Evolutionary conservation across 1,140 invertebrate species (phyloP).

Genomic region (Thaumetopoea pityocampa): DNA sequence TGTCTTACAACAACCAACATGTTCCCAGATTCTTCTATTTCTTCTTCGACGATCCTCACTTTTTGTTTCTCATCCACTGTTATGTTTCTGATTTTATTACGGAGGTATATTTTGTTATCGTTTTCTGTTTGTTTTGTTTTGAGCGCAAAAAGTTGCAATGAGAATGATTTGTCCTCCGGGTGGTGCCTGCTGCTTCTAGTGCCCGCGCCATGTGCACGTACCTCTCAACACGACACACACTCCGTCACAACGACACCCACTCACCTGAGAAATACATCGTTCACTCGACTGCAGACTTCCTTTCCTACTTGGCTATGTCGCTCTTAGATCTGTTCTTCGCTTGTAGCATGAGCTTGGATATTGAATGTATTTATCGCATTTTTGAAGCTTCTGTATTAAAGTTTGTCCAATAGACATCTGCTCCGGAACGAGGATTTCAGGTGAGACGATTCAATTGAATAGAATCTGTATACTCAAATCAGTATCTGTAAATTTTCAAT

Average conservation of each 20-base stretch:
- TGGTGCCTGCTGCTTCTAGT: slow-evolving; percentile 18
- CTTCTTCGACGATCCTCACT: no score
- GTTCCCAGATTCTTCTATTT: no score
- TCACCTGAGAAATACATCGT: slow-evolving; percentile 12
- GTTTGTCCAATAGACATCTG: slow-evolving; percentile 27
- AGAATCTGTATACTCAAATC: no score
- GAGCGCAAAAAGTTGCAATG: background rate
- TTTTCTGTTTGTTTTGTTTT: no score
- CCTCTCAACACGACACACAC: slow-evolving; percentile 13
- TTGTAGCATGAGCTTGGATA: slow-evolving; percentile 34
- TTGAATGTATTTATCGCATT: slow-evolving; percentile 17
- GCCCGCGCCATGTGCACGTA: slow-evolving; percentile 16
- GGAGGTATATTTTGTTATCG: no score
- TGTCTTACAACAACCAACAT: no score
- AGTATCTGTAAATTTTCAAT: slow-evolving; percentile 4
- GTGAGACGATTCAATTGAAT: slow-evolving; percentile 28
- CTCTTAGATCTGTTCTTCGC: slow-evolving; percentile 19
- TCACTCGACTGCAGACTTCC: slow-evolving; percentile 10
- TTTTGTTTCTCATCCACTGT: no score
- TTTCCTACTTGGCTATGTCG: slow-evolving; percentile 21
- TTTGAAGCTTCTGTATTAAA: slow-evolving; percentile 14
- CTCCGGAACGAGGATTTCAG: slow-evolving; percentile 25
- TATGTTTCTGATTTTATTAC: no score
- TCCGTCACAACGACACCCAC: slow-evolving; percentile 18
- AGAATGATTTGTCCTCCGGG: slow-evolving; percentile 23